Evolutionary conservation across 2,113 vertebrate species (phyloP), one percentile per base, ranked within the genome.

Genomic region (Rutilus rutilus): DNA sequence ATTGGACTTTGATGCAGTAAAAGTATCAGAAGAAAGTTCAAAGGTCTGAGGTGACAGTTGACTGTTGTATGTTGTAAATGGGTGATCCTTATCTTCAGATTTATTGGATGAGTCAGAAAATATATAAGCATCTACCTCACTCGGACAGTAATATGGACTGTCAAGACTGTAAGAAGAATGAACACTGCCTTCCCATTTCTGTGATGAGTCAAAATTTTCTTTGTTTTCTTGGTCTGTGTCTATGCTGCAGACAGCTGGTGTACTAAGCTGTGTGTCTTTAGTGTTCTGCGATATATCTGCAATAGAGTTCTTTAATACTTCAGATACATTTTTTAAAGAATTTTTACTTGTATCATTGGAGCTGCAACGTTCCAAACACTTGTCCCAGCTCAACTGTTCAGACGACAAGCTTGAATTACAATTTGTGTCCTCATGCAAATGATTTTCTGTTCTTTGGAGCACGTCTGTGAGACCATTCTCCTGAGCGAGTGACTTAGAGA

Each of bases 91-190:
- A 4, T 65, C 45, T 27, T 89, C 76, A 77, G 75, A 77, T 27
- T 77, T 77, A 33, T 11, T 10, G 2, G 15, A 69, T 60, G 62
- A 27, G 11, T 84, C 88, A 6, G 78, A 91, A 73, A 86, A 91
- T 19, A 78, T 2, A 33, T 54, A 17, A 11, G n/a, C 33, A 25
- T 87, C 85, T 62, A 57, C 14, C 27, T 89, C 78, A 36, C 90
- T 87, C 3, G 85, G 83, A 77, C 82, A 65, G 47, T 85, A 74
- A 86, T 87, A 90, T 6, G 78, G 73, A 50, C 87, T 77, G 21
- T 78, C 71, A 60, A 82, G 62, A 86, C 81, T 86, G 25, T 83
- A 39, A 3, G 62, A 74, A 60, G 74, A 78, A 25, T 27, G 74
- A 17, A 52, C 27, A 79, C 23, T 45, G 8, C 69, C 47, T 10